Evolutionary conservation across 2,888 invertebrate genomes (phyloP), one percentile per base, ranked within the genome.

Genomic region (Drosophila aldrichi): DNA sequence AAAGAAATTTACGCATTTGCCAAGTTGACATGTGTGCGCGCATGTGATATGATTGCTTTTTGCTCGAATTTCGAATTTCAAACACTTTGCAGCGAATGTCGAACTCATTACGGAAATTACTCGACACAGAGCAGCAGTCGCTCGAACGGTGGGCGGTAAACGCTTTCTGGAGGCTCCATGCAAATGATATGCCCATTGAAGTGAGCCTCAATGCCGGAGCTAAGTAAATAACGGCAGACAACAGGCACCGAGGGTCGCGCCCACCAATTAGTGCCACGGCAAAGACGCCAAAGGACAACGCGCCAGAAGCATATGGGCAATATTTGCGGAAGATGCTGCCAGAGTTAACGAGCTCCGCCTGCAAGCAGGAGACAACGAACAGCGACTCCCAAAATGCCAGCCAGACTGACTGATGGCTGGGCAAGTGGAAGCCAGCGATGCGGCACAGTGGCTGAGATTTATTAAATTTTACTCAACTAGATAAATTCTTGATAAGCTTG

Each of bases 91-190:
- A 82, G 84, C 74, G 88, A 68, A 69, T 62, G 61, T 51, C 58
- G 82, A 73, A 90, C 90, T 86, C 86, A 86, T 86, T 86, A 86
- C 75, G 79, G 90, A 89, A 87, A 87, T 90, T 90, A 90, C 90
- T 87, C 81, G 79, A 76, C 88, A 74, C 85, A 77, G 70, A 79
- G 65, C 60, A 68, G 43, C 6, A 56, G 40, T 12, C 43, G 43
- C 2, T 44, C 16, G 41, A 12, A 22, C 52, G 29, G 16, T 16
- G 44, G 22, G 1, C 3, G 20, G 22, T 8, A 44, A 44, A 25
- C 22, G 22, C 22, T 22, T 44, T 44, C 2, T 12, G 16, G 16
- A 32, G 60, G 16, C 59, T 61, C 18, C 46, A 29, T 29, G 65
- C 70, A 78, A 84, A 79, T 74, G 71, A 84, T 84, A 81, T 81